Evolutionary conservation across 1,140 invertebrate genomes (phyloP).

Genomic region (Coptotermes formosanus): DNA sequence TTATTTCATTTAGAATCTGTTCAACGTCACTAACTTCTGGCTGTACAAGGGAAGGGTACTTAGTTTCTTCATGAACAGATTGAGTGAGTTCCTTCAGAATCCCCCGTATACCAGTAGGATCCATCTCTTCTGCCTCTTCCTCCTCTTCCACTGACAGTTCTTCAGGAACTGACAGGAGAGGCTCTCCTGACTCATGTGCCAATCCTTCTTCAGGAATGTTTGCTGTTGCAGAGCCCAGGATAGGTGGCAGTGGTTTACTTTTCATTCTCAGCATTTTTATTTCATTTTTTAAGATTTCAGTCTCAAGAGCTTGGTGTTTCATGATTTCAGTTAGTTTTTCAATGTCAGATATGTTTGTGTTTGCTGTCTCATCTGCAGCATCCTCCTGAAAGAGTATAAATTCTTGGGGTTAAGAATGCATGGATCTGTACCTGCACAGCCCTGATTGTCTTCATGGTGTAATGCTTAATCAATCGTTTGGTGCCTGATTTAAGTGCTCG

Average conservation of each 20-base stretch:
- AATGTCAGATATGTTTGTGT: neutral
- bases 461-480: too few relatives aligned
- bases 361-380: neutral
- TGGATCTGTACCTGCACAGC: too few relatives aligned
- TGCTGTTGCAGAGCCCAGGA: neutral
- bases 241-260: slow-evolving; percentile 38
- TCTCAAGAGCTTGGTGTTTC: neutral
- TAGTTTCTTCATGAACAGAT: neutral
- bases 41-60: too few relatives aligned
- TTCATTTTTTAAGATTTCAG: slow-evolving; percentile 39
- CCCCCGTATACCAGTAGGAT: neutral
- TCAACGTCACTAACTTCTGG: neutral
- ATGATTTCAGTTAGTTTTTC: neutral
- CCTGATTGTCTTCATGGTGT: too few relatives aligned
- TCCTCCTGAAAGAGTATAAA: neutral
- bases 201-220: neutral
- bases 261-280: slow-evolving; percentile 43
- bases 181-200: neutral
- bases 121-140: neutral
- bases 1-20: neutral
- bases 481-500: too few relatives aligned
- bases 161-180: neutral
- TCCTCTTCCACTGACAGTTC: neutral
- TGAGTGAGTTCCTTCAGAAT: neutral
- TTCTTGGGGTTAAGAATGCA: too few relatives aligned